A percentile compares a stretch with the other conserved stretches of the same genome.
Evolutionary conservation across 2,797 vertebrate genomes (phyloP).

Genomic region (Sebastes minor): DNA sequence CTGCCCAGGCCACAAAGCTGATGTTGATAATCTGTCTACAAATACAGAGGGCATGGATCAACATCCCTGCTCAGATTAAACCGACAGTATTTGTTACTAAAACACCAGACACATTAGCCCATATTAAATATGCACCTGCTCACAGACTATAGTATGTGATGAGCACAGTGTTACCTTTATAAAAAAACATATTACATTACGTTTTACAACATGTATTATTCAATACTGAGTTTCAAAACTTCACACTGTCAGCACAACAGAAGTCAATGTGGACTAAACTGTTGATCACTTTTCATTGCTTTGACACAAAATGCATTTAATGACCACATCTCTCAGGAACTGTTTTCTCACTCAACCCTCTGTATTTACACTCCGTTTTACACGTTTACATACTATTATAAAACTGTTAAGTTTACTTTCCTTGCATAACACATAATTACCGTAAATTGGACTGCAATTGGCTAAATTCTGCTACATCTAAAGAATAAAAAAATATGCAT

Average conservation of each 20-base stretch:
- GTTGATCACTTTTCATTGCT: neutral
- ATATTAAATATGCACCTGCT: slow-evolving; percentile 20
- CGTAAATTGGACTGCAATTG: neutral
- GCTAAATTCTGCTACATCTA: neutral
- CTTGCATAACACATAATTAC: neutral
- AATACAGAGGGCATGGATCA: slow-evolving; percentile 52
- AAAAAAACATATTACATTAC: too few relatives aligned
- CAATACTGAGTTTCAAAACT: neutral
- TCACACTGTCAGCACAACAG: neutral
- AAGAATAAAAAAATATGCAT: neutral
- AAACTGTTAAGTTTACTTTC: neutral
- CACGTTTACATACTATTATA: neutral
- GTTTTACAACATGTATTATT: neutral
- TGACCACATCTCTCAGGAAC: neutral
- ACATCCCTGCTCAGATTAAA: slow-evolving; percentile 65
- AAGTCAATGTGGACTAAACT: neutral
- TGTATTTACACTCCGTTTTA: neutral
- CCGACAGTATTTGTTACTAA: slow-evolving; percentile 46
- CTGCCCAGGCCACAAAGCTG: slow-evolving; percentile 16
- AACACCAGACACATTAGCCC: slow-evolving; percentile 41
- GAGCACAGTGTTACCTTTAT: too few relatives aligned
- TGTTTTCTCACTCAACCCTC: neutral
- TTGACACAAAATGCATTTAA: neutral
- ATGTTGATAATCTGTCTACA: slow-evolving; percentile 69
- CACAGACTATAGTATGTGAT: neutral